Evolutionary conservation across 64 coral and sea anemone species (phyloP), one percentile per base, ranked within the genome.

Genomic region (Dendronephthya gigantea): DNA sequence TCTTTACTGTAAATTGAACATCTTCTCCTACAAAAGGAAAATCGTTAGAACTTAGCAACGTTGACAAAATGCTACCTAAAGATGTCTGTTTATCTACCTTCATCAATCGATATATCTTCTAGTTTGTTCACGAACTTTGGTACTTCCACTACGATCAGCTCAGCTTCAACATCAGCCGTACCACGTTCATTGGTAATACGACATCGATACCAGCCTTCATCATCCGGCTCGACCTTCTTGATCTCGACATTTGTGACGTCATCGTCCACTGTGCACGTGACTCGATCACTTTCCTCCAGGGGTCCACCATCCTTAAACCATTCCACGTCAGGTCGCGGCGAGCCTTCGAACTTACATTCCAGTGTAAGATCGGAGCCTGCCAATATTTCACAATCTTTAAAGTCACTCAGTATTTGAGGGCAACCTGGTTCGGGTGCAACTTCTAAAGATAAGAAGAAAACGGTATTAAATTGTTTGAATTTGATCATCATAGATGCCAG

Each of bases 261-360:
- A 3, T 84, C 58, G 37, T 93, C 88, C 68, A 89, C 89, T 36
- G 91, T 85, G 40, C 91, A 91, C 43, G 88, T 93, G 55, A 98
- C 66, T 82, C 92, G 90, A 2, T 87, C 52, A 50, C 90, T 90
- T 84, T 93, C 90, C 52, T 85, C 85, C 23, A 98, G 47, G 0
- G 84, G 75, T 34, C 93, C 88, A 19, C 92, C 95, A 82, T 89
- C 82, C 62, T 86, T 98, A 37, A 89, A 93, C 95, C 95, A 98
- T 48, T 85, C 83, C 40, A 98, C 85, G 85, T 92, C 86, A 22
- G 95, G 95, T 90, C 93, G 88, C 12, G 95, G 92, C 68, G 48
- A 87, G 27, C 95, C 95, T 35, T 82, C 38, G n/a, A 89, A 70
- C 40, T 87, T 89, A 39, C 93, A 81, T 47, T 93, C 92, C 47